A percentile compares a stretch with the other conserved stretches of the same genome.
Evolutionary conservation across 2,888 invertebrate genomes (phyloP).

Genomic region (Argyresthia albistria): DNA sequence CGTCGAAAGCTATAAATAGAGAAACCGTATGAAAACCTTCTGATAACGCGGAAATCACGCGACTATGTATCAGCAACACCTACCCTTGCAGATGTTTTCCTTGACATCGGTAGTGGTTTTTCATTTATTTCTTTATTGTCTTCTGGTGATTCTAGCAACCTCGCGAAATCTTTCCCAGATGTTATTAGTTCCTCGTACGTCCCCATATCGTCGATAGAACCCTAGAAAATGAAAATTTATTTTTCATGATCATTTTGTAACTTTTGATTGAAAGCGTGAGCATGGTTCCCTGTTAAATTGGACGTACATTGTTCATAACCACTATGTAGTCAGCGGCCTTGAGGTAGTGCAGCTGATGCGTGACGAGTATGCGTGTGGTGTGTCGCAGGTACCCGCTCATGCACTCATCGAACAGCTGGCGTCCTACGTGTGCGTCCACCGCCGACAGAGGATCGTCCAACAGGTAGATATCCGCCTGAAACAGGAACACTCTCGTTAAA

Average conservation of each 20-base stretch:
- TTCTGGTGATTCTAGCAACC: slow-evolving; percentile 62
- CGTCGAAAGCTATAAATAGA: slow-evolving; percentile 41
- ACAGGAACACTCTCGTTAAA: background rate
- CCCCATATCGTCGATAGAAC: slow-evolving; percentile 71
- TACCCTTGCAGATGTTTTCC: slow-evolving; percentile 56
- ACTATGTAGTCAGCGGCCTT: slow-evolving; percentile 68
- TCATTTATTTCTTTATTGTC: slow-evolving; percentile 44
- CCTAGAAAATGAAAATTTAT: slow-evolving; percentile 33
- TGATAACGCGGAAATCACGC: background rate
- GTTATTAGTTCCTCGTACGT: slow-evolving; percentile 70
- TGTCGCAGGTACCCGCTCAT: slow-evolving; percentile 76
- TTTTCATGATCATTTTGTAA: background rate
- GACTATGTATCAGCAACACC: slow-evolving; percentile 13
- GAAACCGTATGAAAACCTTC: background rate
- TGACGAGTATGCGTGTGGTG: slow-evolving; percentile 85
- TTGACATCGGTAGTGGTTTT: slow-evolving; percentile 40
- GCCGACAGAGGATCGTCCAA: slow-evolving; percentile 88
- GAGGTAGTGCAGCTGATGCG: slow-evolving; percentile 86
- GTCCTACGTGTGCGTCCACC: slow-evolving; percentile 84
- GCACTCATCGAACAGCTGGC: slow-evolving; percentile 84
- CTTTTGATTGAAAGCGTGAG: background rate
- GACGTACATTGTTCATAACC: slow-evolving; percentile 63
- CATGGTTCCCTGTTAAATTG: background rate
- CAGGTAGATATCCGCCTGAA: slow-evolving; percentile 82
- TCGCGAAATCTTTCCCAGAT: slow-evolving; percentile 74